A percentile compares a stretch with the other conserved stretches of the same genome.
These are phyloP conservation scores for Thalassophryne amazonica DNA, from an alignment of 2,797 vertebrate genomes.

Conservation along the genomic window DNA sequence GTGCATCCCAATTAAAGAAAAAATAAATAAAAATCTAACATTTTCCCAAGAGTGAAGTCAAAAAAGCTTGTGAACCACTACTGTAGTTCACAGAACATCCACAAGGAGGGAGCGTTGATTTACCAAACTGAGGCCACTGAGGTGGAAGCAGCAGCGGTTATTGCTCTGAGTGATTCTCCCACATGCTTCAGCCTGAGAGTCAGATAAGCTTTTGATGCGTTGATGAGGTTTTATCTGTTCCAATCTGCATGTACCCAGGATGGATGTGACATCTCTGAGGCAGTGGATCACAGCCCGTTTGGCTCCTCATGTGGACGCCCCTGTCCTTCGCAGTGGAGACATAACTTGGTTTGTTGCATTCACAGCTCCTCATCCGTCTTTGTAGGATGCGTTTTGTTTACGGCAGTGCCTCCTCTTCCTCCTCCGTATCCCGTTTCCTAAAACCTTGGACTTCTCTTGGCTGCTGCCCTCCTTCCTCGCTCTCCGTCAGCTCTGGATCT, in stretches of 20 bases:
- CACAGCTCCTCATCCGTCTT: not conserved
- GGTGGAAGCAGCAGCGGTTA: conserved; percentile 39
- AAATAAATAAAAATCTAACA: no score
- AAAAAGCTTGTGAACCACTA: no score
- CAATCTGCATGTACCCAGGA: conserved; percentile 10
- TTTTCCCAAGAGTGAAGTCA: no score
- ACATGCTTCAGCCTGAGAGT: conserved; percentile 22
- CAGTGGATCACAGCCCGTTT: conserved; percentile 26
- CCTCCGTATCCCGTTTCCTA: conserved; percentile 5
- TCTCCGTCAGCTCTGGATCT: conserved; percentile 64
- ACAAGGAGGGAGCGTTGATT: conserved; percentile 73
- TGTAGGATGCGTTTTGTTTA: conserved; percentile 6
- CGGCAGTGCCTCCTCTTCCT: conserved; percentile 22
- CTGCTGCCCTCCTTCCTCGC: conserved; percentile 51
- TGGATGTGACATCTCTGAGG: conserved; percentile 33
- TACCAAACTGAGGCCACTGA: conserved; percentile 3
- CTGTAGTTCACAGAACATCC: conserved; percentile 56
- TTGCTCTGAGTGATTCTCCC: conserved; percentile 41
- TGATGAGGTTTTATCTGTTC: conserved; percentile 61
- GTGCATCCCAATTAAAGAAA: no score
- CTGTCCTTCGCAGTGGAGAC: conserved; percentile 21
- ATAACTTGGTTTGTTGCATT: conserved; percentile 13
- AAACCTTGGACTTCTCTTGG: conserved; percentile 58
- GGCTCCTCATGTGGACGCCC: conserved; percentile 33
- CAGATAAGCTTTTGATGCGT: conserved; percentile 12